Evolutionary conservation across 30 jellyfish, hydroid and myxozoan genomes (phyloP).

Genomic region (Phacellophora camtschatica): DNA sequence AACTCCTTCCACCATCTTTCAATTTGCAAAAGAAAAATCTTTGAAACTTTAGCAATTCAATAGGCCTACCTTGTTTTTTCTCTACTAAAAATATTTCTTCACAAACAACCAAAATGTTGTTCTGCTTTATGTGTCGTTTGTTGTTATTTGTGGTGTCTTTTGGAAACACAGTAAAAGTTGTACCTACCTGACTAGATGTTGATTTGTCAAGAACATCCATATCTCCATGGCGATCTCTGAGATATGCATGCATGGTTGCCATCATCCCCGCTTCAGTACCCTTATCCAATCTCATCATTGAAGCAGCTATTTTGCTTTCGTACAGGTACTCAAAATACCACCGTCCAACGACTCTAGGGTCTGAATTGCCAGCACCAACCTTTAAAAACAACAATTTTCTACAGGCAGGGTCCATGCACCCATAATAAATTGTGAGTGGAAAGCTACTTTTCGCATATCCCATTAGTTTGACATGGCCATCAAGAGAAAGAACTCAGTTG

Average conservation of each 20-base stretch:
- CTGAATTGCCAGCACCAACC: too few relatives aligned
- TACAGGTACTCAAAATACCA: conserved; percentile 63
- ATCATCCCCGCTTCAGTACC: conserved; percentile 64
- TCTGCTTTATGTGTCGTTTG: too few relatives aligned
- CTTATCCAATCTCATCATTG: conserved; percentile 1
- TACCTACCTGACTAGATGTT: too few relatives aligned
- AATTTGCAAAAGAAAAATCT: conserved; percentile 5
- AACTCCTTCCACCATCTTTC: conserved; percentile 55
- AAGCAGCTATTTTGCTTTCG: conserved; percentile 26
- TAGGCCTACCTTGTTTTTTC: not conserved
- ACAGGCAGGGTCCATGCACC: conserved; percentile 60
- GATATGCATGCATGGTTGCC: too few relatives aligned
- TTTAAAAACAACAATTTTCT: conserved; percentile 24
- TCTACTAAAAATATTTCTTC: not conserved
- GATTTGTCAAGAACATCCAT: too few relatives aligned
- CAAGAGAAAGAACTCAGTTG: conserved; percentile 34
- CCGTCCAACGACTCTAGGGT: conserved; percentile 39
- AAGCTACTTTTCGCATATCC: conserved; percentile 58
- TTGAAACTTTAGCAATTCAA: too few relatives aligned
- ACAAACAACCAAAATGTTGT: too few relatives aligned
- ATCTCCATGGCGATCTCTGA: too few relatives aligned
- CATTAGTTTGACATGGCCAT: conserved; percentile 76
- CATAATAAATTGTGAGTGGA: conserved; percentile 73
- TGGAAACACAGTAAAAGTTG: too few relatives aligned
- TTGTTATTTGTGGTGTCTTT: too few relatives aligned